Evolutionary conservation across 2,797 vertebrate genomes (phyloP).

Genomic region (Chelidonichthys spinosus): DNA sequence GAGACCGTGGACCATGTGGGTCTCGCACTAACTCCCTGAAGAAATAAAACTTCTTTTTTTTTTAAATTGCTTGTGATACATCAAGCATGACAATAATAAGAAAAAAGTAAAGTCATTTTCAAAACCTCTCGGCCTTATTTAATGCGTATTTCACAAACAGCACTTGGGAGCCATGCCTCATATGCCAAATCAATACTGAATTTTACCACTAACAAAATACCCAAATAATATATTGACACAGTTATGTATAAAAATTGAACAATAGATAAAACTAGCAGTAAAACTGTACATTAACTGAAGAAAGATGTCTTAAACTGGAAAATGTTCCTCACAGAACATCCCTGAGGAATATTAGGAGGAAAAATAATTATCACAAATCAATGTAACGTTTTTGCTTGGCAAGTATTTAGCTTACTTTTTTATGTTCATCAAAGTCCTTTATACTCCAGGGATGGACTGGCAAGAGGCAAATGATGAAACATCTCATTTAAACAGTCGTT

Average conservation of each 20-base stretch:
- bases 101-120: background rate
- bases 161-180: background rate
- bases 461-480: background rate
- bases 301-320: background rate
- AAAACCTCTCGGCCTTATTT: background rate
- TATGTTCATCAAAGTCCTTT: background rate
- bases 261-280: background rate
- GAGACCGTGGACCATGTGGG: too few species aligned
- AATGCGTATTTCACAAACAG: conserved; percentile 1
- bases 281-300: background rate
- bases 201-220: background rate
- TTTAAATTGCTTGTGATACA: background rate
- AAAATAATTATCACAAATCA: conserved; percentile 24
- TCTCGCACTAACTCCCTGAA: too few species aligned
- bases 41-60: too few species aligned
- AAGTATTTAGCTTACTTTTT: conserved; percentile 6
- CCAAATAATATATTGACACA: conserved; percentile 7
- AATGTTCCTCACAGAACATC: background rate
- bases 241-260: background rate
- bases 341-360: background rate
- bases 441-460: background rate
- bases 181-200: background rate
- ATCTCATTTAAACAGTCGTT: conserved; percentile 7
- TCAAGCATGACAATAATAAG: background rate
- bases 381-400: conserved; percentile 3